Evolutionary conservation across 92 coral and sea anemone species (phyloP).

Genomic region (Micromussa lordhowensis): DNA sequence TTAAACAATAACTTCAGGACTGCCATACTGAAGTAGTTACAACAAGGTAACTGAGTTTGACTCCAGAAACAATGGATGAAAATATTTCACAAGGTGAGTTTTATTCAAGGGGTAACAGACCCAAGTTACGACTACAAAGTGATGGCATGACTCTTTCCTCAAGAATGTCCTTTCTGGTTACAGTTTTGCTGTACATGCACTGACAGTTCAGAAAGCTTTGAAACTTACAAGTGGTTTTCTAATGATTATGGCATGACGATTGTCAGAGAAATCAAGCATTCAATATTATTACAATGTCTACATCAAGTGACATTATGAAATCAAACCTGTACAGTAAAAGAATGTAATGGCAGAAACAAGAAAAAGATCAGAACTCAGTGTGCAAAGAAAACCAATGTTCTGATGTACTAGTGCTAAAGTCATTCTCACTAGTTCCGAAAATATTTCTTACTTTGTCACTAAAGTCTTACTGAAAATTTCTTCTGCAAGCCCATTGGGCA

Average conservation of each 20-base stretch:
- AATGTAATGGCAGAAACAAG: neutral
- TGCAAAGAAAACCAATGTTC: too few species aligned
- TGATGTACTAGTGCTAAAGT: too few species aligned
- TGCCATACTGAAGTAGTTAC: too few species aligned
- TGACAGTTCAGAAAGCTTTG: neutral
- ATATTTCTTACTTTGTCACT: too few species aligned
- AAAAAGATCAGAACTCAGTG: neutral
- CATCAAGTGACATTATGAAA: neutral
- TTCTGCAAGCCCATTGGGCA: too few species aligned
- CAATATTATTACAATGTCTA: neutral
- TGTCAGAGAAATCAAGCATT: neutral
- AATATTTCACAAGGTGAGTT: neutral
- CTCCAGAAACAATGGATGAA: neutral
- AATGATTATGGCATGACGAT: neutral
- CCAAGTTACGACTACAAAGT: neutral
- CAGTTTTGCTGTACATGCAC: neutral
- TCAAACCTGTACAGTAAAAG: neutral
- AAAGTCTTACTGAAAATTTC: too few species aligned
- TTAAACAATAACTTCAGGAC: too few species aligned
- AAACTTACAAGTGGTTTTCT: neutral
- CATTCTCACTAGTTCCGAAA: too few species aligned
- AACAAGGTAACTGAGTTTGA: too few species aligned
- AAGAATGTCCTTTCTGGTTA: neutral
- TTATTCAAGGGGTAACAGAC: conserved; percentile 10
- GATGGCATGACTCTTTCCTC: neutral